Evolutionary conservation across 2,888 invertebrate species (phyloP), one percentile per base, ranked within the genome.

Genomic region (Microchrysa polita): DNA sequence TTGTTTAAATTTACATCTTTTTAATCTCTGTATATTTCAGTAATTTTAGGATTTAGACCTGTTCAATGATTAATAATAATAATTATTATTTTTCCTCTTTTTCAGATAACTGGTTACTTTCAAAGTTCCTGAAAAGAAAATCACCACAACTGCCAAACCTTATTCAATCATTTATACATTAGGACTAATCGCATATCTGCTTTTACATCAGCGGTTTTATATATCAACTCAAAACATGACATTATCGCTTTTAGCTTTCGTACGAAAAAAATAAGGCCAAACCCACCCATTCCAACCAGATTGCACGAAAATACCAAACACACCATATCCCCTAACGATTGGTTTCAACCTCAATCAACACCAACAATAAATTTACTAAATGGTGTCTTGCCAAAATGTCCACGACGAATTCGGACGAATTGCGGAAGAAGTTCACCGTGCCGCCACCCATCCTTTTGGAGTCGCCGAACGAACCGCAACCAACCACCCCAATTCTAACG

Each of bases 321-420:
- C 27, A 34, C 2, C 27, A n/a, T n/a, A 34, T 7, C 27, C 27
- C 57, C 42, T 5, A 44, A 60, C 44, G 72, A 72, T 44, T 34
- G 48, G 48, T 72, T 72, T 72, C 34, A 18, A 60, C 16, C n/a
- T 23, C 2, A 52, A 53, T 23, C 52, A 48, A 48, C 16, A 48
- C 16, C 48, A 34, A 34, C 27, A 34, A 34, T n/a, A 16, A 57
- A 34, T 73, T 57, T 78, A 80, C 79, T 81, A 80, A 80, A 83
- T 83, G 83, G 79, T 83, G 82, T 81, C 79, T 79, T 78, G 81
- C 78, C 80, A 83, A 81, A 79, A 84, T 84, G 84, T 81, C 81
- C 79, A 65, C 65, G 65, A 65, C 65, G 42, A 83, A 82, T 80
- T 78, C 83, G 81, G 84, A 84, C 79, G 84, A 84, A 78, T 80